Base-by-base conservation (phyloP, 2,888 invertebrate species). In the Gymnosoma rotundatum region DNA sequence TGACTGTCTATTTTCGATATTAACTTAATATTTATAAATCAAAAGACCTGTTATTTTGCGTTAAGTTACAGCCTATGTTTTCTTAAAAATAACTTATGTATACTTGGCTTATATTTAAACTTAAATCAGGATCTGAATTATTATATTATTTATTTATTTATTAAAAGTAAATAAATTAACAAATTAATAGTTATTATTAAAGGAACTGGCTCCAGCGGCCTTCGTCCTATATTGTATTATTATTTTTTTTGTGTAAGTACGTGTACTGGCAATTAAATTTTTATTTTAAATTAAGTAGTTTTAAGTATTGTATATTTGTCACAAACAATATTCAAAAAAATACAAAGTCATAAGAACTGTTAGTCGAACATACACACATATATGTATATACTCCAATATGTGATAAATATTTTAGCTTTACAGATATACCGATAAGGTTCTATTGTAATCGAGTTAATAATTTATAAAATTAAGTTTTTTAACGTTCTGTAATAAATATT, bases 201-300 rank as follows among this genome's bases (percentile, higher is more conserved):
- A 32, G 8, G 32, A 32, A 32, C 8, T 8, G 32, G 32, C 32
- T 5, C 0, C 32, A 32, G 32, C 8, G 32, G 32, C 32, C 32
- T 5, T 5, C 32, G 6, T 32, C 7, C 32, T 32, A 32, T 8
- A 8, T 32, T 32, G 1, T 32, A 32, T 32, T 32, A 32, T 32
- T 32, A 7, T 32, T 32, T 5, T 32, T 32, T 32, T 42, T 42
- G 42, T 42, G 12, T 42, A 75, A 73, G 64, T 76, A 78, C 83
- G 58, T 64, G 63, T 76, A 82, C 81, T 76, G 75, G 70, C 75
- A 70, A 70, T 69, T 54, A 64, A 48, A 20, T 52, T 54, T 60
- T 45, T 52, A 18, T 60, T 38, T 18, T 36, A 38, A 38, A 36
- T 60, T 38, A 60, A 60, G 18, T 18, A 60, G n/a, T 38, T 42